Evolutionary conservation across 2,113 vertebrate genomes (phyloP).

Genomic region (Atherinomorus stipes): DNA sequence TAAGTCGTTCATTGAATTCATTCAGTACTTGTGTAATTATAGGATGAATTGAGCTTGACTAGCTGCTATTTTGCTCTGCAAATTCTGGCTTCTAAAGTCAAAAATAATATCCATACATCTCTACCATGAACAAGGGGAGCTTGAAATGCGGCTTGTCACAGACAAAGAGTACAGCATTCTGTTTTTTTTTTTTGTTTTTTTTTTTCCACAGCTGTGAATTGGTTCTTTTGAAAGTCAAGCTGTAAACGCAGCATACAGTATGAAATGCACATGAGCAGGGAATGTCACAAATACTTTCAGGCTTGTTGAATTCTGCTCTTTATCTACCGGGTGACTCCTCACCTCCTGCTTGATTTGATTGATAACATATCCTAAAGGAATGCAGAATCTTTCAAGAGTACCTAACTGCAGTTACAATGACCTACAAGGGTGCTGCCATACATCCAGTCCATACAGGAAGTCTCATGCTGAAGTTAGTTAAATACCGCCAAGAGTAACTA

Average conservation of each 20-base stretch:
- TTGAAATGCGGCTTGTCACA: conserved; percentile 11
- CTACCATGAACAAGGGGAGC: conserved; percentile 11
- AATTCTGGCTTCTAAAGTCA: conserved; percentile 10
- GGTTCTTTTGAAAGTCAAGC: neutral
- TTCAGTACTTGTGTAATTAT: conserved; percentile 23
- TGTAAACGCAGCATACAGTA: conserved; percentile 8
- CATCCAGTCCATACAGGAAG: no score
- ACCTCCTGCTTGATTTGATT: no score
- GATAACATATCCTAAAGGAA: no score
- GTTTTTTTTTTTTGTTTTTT: conserved; percentile 3
- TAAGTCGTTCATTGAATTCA: conserved; percentile 38
- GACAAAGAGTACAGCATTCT: neutral
- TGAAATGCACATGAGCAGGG: conserved; percentile 13
- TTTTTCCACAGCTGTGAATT: neutral
- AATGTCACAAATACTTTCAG: conserved; percentile 12
- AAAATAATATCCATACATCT: conserved; percentile 28
- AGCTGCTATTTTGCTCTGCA: neutral
- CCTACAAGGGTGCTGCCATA: no score
- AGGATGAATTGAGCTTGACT: conserved; percentile 13
- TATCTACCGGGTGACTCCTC: conserved; percentile 18
- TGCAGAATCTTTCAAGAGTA: no score
- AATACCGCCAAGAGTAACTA: no score
- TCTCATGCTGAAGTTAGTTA: no score
- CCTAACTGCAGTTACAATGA: no score
- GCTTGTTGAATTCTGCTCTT: neutral